A percentile compares a stretch with the other conserved stretches of the same genome.
Evolutionary conservation across 1,140 invertebrate genomes (phyloP).

Genomic region (Drosophila orena): DNA sequence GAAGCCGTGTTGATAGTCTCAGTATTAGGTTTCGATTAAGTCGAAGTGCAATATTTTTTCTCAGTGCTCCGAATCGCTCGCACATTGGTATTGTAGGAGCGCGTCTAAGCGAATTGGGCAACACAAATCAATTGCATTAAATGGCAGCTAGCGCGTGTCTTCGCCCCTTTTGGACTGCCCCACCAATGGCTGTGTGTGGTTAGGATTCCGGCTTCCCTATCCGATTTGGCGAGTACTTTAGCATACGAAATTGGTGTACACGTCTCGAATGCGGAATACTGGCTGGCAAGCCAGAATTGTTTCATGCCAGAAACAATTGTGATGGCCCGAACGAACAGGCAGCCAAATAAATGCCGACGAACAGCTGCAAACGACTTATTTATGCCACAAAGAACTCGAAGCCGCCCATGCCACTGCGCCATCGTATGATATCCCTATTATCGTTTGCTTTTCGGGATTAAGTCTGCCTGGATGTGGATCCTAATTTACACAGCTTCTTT

Average conservation of each 20-base stretch:
- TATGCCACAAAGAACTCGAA: slow-evolving; percentile 52
- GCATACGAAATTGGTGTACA: slow-evolving; percentile 53
- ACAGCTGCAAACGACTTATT: slow-evolving; percentile 79
- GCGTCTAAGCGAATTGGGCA: slow-evolving; percentile 66
- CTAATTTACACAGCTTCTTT: slow-evolving; percentile 45
- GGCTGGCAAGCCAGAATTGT: slow-evolving; percentile 12
- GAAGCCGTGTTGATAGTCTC: no score
- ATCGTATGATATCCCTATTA: slow-evolving; percentile 52
- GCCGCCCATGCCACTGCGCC: neutral
- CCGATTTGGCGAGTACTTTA: slow-evolving; percentile 3
- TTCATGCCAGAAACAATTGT: slow-evolving; percentile 64
- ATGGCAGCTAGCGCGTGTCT: slow-evolving; percentile 66
- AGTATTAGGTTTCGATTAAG: no score
- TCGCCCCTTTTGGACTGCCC: slow-evolving; percentile 25
- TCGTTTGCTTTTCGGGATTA: slow-evolving; percentile 25
- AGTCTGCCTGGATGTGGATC: slow-evolving; percentile 34
- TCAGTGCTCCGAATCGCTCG: neutral
- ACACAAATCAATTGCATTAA: slow-evolving; percentile 81
- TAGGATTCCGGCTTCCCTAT: slow-evolving; percentile 17
- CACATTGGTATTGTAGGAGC: slow-evolving; percentile 53
- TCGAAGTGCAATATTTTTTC: neutral
- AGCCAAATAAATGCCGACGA: slow-evolving; percentile 65
- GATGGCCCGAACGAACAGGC: slow-evolving; percentile 48
- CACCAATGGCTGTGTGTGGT: slow-evolving; percentile 23
- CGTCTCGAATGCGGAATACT: slow-evolving; percentile 33